Base-by-base conservation (phyloP, 2,113 vertebrate genomes). In the Rhineura floridana region DNA sequence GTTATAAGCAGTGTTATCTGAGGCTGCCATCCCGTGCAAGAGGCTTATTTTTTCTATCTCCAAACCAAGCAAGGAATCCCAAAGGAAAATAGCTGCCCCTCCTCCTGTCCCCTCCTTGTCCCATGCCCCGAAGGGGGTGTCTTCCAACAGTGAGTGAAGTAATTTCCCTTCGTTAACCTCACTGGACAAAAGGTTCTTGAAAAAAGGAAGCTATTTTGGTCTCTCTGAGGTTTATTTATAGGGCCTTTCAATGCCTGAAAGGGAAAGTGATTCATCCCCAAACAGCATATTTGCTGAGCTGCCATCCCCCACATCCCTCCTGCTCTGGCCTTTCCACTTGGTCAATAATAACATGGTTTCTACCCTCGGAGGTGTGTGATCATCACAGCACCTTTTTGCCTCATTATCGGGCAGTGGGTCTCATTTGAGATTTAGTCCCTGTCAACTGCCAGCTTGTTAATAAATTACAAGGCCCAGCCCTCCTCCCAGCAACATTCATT, bases 231-330 rank as follows among this genome's bases (percentile, higher is more conserved):
- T 88, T 88, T 88, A 88, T 88, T 88, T 88, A 88, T 88, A 88
- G 87, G 79, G 39, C 87, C 80, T 88, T 83, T 83, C 87, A 88
- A 13, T 28, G 79, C 79, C 55, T 88, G 79, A 82, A 88, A 82
- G 86, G 80, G 87, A 88, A 88, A 88, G 80, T 88, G 87, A 88
- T 88, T 88, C 87, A 88, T 88, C 30, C 44, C 86, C 67, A 36
- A 48, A 19, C 76, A 50, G 36, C 39, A 15, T 36, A 75, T 87
- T 87, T 82, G 79, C 70, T 25, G 33, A 72, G 69, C 86, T 75
- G 79, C 39, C 67, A 2, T 4, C 30, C 21, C 25, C 15, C 33
- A 17, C 36, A 19, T 46, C 46, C 48, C 33, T 30, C 75, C 36
- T 21, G 11, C 28, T 63, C 69, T 75, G 70, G 52, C 79, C 87